A percentile compares a stretch with the other conserved stretches of the same genome.
Evolutionary conservation across 2,113 vertebrate species (phyloP).

Genomic region (western clawed frog (Xenopus tropicalis)): DNA sequence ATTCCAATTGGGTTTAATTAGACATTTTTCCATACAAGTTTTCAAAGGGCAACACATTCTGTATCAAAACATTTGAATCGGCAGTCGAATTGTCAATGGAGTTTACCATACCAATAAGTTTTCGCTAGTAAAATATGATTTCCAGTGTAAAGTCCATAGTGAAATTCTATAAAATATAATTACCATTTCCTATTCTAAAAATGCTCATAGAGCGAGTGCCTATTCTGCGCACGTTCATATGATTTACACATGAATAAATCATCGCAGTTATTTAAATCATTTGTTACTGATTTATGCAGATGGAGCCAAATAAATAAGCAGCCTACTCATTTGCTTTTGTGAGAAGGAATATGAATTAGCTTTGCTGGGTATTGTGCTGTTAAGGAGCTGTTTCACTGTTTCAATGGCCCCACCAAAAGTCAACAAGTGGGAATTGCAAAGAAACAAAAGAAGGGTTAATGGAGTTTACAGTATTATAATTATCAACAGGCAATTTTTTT

Average conservation of each 20-base stretch:
- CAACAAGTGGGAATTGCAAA: neutral
- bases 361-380: neutral
- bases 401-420: neutral
- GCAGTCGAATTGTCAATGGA: too few species aligned
- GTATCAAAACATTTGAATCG: too few species aligned
- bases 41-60: too few species aligned
- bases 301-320: slow-evolving; percentile 4
- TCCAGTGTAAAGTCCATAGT: too few species aligned
- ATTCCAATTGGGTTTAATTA: too few species aligned
- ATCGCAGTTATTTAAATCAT: slow-evolving; percentile 8
- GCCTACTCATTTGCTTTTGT: neutral
- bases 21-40: too few species aligned
- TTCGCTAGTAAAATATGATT: too few species aligned
- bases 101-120: too few species aligned
- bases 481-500: too few species aligned
- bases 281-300: slow-evolving; percentile 4
- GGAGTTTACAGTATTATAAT: neutral
- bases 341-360: neutral
- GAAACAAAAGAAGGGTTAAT: neutral
- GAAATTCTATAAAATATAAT: too few species aligned
- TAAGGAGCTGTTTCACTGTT: neutral
- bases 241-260: slow-evolving; percentile 3
- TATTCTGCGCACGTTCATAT: neutral
- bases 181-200: too few species aligned
- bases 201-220: too few species aligned